phyloP scores from a whole-genome alignment of 2,888 invertebrate genomes.

The Harmothoe impar region DNA sequence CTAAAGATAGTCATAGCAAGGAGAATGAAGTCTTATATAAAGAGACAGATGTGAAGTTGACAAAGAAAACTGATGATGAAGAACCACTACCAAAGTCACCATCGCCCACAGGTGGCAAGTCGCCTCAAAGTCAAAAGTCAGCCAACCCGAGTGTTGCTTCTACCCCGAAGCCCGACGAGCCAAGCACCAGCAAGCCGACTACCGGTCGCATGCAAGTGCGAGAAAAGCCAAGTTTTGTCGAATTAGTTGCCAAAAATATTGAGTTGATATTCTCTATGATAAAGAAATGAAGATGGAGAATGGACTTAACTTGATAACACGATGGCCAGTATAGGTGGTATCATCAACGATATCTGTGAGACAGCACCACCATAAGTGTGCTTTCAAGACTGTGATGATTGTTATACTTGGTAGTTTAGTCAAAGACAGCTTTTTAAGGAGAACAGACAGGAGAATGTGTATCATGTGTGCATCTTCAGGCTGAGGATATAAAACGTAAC shows the following conservation, averaged over 20 bases:
- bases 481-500: constrained; percentile 50
- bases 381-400: constrained; percentile 61
- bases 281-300: constrained; percentile 56
- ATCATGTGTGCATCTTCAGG: constrained; percentile 59
- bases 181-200: not conserved
- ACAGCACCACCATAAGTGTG: constrained; percentile 45
- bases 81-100: not conserved
- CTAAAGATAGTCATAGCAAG: constrained; percentile 8
- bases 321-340: not conserved
- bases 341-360: not conserved
- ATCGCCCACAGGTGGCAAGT: not conserved
- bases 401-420: constrained; percentile 58
- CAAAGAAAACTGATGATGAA: not conserved
- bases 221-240: constrained; percentile 76
- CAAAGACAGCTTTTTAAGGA: constrained; percentile 27
- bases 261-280: constrained; percentile 73
- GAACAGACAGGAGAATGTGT: not conserved
- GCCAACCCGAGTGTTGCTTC: not conserved
- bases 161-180: constrained; percentile 16
- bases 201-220: not conserved
- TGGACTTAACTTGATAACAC: not conserved
- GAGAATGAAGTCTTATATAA: not conserved
- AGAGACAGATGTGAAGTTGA: not conserved
- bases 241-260: constrained; percentile 77
- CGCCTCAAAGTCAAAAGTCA: not conserved